Conservation (phyloP, 2,113 vertebrate genomes). For the Ptychochromis oligacanthus region DNA sequence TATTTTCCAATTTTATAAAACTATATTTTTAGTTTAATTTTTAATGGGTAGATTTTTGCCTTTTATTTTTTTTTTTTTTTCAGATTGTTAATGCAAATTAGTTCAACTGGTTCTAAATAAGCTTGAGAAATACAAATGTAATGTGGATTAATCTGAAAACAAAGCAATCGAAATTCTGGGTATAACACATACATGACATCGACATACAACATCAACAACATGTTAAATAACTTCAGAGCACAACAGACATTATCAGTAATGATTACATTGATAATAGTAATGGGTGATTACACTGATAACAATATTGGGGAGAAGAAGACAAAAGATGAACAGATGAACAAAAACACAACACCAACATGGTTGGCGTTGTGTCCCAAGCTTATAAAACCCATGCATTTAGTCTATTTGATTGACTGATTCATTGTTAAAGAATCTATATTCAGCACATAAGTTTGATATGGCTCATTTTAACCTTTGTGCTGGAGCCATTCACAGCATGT, state of each 20-base stretch:
- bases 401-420: background rate
- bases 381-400: background rate
- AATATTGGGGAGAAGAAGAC: background rate
- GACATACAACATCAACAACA: background rate
- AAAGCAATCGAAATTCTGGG: background rate
- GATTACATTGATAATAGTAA: too few relatives aligned
- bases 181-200: background rate
- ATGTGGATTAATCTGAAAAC: background rate
- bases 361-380: background rate
- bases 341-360: background rate
- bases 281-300: background rate
- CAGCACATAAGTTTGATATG: slow-evolving; percentile 15
- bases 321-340: background rate
- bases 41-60: background rate
- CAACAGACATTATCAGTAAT: background rate
- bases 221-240: background rate
- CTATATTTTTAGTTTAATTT: too few relatives aligned
- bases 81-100: background rate
- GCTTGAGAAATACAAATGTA: background rate
- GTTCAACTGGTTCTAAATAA: background rate
- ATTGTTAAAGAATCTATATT: slow-evolving; percentile 14
- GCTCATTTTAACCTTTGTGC: slow-evolving; percentile 11
- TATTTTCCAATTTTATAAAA: too few relatives aligned
- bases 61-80: background rate
- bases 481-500: background rate